Base-by-base conservation (phyloP, 2,888 invertebrate species). In the Lordiphosa fenestrarum region DNA sequence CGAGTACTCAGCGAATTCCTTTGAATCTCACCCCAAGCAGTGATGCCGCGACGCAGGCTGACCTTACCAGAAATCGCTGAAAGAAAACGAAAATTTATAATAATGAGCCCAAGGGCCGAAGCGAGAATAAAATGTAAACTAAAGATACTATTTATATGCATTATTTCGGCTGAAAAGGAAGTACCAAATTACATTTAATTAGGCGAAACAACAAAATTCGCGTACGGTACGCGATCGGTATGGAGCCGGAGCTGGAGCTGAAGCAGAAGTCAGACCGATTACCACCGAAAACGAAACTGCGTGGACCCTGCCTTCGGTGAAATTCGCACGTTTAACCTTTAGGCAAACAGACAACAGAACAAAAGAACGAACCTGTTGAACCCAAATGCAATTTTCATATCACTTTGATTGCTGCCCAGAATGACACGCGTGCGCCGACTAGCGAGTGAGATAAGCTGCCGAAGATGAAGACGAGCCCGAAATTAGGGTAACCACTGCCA, bases 101-200 rank as follows among this genome's bases (percentile, higher is more conserved):
- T 78, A 85, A 80, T 83, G 59, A 66, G 77, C 30, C 40, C 38
- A 21, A 53, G 51, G 47, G 47, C 15, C 33, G 25, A 30, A 44
- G 53, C 44, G 47, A 51, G 68, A 71, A 84, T 80, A 80, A 76
- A 76, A 76, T 76, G 78, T 78, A 83, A 83, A 68, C 78, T 73
- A 85, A 78, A 83, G 84, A 83, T 80, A 75, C 78, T 85, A 83
- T 85, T 85, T 83, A 84, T 80, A 85, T 77, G 85, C 85, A 78
- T 78, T 78, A 83, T 83, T 87, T 84, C 69, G 78, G 80, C 81
- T 88, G 87, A 87, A 86, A 86, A 87, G 87, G 87, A 87, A 87
- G 86, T 87, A 77, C 85, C 83, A 87, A 88, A 87, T 87, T 87
- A 87, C 88, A 88, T 87, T 87, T 87, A 87, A 87, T 87, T 87